Base-by-base conservation (phyloP, 2,888 invertebrate genomes). In the Tetanocera ferruginea region DNA sequence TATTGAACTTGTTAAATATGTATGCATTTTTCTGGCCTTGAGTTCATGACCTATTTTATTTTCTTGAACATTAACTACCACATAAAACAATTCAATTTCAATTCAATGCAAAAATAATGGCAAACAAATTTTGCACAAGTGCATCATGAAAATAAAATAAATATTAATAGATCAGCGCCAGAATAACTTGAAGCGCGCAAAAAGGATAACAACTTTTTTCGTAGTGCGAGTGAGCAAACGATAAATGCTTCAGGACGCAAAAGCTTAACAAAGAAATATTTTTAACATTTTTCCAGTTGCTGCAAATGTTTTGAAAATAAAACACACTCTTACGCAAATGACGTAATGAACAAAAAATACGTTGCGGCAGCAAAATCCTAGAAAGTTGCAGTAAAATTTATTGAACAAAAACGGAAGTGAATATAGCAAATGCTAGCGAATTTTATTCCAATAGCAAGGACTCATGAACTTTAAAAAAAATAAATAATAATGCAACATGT, bases 61-160 rank as follows among this genome's bases (percentile, higher is more conserved):
- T 9, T 0, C 28, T 6, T 34, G 6, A 3, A 25, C 34, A 17
- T 25, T 31, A 3, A 19, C 3, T 19, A 28, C 49, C 34, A 55
- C 34, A 55, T 75, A 37, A 64, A 66, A 66, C 52, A 75, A 75
- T 75, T 67, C 66, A 75, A 75, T 66, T 75, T 67, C 25, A 37
- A 52, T 75, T 67, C 67, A 75, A 75, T 75, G 64, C 75, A 19
- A 75, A 60, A 66, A 75, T 75, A 75, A 75, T 75, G 55, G 67
- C 66, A 75, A 67, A 55, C 66, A 66, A 67, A 75, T 66, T 75
- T 67, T 75, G 11, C 31, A n/a, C 31, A 67, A 67, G 57, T 23
- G 25, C 9, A 60, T 17, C 25, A 60, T 23, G 37, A 72, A 57
- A 34, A 11, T 34, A 37, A n/a, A 67, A 34, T 2, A 28, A 66